Percentiles rank a stretch among this genome's conserved stretches.
Conservation (phyloP, 2,113 vertebrate genomes). For the Merops nubicus region DNA sequence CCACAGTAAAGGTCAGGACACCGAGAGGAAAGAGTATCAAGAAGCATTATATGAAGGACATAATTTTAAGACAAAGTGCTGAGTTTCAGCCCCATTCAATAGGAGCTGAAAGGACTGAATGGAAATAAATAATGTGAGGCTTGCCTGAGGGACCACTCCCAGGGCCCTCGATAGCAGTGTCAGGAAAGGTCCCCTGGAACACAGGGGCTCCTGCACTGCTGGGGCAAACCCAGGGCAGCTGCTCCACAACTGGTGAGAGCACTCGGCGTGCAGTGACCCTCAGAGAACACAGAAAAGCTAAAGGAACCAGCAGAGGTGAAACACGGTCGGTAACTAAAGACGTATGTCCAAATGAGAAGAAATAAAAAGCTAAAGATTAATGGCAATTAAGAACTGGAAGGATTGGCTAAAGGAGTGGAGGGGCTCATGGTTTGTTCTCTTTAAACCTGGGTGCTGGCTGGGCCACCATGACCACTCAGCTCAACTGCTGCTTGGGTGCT, state of each 20-base stretch:
- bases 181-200: background rate
- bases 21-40: background rate
- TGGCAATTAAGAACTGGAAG: background rate
- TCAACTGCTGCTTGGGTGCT: background rate
- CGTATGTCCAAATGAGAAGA: background rate
- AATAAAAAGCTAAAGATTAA: background rate
- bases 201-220: background rate
- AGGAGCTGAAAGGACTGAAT: background rate
- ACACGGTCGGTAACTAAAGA: background rate
- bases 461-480: background rate
- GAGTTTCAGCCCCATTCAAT: background rate
- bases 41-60: background rate
- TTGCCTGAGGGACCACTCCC: background rate
- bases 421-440: background rate
- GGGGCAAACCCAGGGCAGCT: background rate
- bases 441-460: background rate
- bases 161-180: background rate
- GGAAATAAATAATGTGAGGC: constrained; percentile 6
- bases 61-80: constrained; percentile 28
- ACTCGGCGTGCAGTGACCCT: background rate
- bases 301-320: background rate
- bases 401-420: background rate
- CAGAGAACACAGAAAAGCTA: too few species aligned
- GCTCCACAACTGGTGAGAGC: background rate
- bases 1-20: constrained; percentile 29